A percentile compares a stretch with the other conserved stretches of the same genome.
phyloP scores from a whole-genome alignment of 2,113 vertebrate genomes.

The Eptesicus fuscus region DNA sequence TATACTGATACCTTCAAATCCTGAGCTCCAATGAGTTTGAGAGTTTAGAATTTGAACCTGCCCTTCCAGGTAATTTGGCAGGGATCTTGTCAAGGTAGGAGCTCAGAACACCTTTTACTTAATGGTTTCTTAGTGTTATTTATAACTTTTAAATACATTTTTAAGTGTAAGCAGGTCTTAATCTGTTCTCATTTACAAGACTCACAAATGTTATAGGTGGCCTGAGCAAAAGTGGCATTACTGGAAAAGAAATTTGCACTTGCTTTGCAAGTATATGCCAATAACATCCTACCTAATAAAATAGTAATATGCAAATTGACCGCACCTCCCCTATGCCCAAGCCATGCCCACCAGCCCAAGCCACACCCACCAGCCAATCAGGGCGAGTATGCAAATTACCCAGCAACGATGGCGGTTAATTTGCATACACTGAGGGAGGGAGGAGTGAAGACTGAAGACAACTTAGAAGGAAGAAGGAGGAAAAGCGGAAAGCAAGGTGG shows the following conservation, averaged over 20 bases:
- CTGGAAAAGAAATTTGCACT: background rate
- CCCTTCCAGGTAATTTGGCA: background rate
- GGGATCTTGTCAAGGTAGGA: background rate
- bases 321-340: no score
- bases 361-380: no score
- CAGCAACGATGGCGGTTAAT: no score
- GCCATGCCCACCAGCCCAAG: no score
- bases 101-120: background rate
- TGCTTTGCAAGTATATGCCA: background rate
- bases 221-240: background rate
- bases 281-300: no score
- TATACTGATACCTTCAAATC: background rate
- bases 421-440: no score
- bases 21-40: background rate
- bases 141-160: background rate
- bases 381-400: no score
- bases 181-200: background rate
- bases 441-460: no score
- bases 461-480: no score
- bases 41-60: background rate
- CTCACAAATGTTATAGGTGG: background rate
- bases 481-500: no score
- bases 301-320: no score
- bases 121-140: background rate
- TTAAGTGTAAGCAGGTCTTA: background rate